Evolutionary conservation across 2,888 invertebrate species (phyloP).

Genomic region (Thelaira solivaga): DNA sequence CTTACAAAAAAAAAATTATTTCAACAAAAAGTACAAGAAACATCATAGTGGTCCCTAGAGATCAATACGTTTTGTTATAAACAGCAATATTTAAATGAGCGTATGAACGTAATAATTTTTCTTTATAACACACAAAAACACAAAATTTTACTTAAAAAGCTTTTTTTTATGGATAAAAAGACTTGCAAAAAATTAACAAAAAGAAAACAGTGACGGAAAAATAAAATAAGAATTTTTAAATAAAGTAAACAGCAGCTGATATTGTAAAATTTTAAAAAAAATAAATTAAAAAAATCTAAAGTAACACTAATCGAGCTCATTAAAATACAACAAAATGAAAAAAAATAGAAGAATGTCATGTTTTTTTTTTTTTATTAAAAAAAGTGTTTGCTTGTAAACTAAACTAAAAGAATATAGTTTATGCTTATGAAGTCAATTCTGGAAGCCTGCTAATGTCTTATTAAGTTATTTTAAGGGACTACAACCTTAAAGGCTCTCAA

Average conservation of each 20-base stretch:
- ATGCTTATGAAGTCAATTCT: too few species aligned
- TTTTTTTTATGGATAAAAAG: conserved; percentile 17
- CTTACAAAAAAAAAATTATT: not conserved
- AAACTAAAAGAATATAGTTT: too few species aligned
- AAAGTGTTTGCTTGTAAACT: too few species aligned
- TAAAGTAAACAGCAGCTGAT: not conserved
- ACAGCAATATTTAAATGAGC: conserved; percentile 17
- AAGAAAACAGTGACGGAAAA: not conserved
- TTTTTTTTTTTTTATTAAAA: too few species aligned
- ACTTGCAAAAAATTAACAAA: conserved; percentile 1
- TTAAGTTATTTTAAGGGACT: too few species aligned
- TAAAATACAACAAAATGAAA: too few species aligned
- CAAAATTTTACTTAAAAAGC: conserved; percentile 14
- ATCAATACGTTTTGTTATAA: conserved; percentile 49
- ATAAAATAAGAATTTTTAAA: not conserved
- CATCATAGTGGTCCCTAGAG: conserved; percentile 35
- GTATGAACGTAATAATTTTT: conserved; percentile 35
- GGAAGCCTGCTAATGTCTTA: too few species aligned
- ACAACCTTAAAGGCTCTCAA: too few species aligned
- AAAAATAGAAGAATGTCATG: too few species aligned
- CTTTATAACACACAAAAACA: conserved; percentile 47
- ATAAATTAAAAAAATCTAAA: too few species aligned
- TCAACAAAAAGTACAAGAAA: not conserved
- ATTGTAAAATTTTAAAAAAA: conserved; percentile 33
- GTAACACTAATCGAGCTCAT: not conserved